These are phyloP conservation scores for Epirrita christyi DNA, from an alignment of 2,888 invertebrate genomes.

Conservation along the genomic window DNA sequence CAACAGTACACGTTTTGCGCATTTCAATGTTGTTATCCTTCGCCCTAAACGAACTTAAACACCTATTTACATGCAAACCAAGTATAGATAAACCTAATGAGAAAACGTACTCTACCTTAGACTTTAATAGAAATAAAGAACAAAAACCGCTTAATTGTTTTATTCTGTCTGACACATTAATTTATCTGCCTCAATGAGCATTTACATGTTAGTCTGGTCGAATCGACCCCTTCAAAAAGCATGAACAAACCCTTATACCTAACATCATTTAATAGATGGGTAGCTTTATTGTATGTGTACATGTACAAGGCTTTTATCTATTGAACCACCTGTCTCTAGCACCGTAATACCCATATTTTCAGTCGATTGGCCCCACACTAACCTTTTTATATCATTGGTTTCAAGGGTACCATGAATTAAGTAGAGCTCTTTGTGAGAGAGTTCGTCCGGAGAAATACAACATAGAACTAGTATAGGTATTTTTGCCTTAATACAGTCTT, in stretches of 20 bases:
- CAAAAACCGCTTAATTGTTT: constrained; percentile 38
- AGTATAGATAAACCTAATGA: constrained; percentile 34
- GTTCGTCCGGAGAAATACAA: too few species aligned
- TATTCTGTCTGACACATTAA: constrained; percentile 50
- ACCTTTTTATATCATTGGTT: constrained; percentile 12
- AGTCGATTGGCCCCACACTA: constrained; percentile 5
- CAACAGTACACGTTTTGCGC: background rate
- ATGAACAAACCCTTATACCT: background rate
- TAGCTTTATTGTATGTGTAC: background rate
- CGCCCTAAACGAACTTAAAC: constrained; percentile 3
- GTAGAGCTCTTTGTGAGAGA: too few species aligned
- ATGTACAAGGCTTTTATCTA: constrained; percentile 12
- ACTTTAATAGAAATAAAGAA: constrained; percentile 38
- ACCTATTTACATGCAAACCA: constrained; percentile 46
- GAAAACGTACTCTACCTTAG: constrained; percentile 41
- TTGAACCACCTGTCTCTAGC: constrained; percentile 13
- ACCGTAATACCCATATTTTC: constrained; percentile 7
- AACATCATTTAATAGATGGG: background rate
- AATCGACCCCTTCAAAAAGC: constrained; percentile 28
- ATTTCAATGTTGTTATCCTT: constrained; percentile 2
- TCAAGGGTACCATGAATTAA: constrained; percentile 11
- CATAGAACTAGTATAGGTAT: too few species aligned
- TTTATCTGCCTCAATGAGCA: constrained; percentile 52
- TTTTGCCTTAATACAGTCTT: too few species aligned
- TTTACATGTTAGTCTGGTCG: constrained; percentile 45